These are phyloP conservation scores for Callipepla californica DNA, from an alignment of 2,113 vertebrate genomes.

Conservation along the genomic window DNA sequence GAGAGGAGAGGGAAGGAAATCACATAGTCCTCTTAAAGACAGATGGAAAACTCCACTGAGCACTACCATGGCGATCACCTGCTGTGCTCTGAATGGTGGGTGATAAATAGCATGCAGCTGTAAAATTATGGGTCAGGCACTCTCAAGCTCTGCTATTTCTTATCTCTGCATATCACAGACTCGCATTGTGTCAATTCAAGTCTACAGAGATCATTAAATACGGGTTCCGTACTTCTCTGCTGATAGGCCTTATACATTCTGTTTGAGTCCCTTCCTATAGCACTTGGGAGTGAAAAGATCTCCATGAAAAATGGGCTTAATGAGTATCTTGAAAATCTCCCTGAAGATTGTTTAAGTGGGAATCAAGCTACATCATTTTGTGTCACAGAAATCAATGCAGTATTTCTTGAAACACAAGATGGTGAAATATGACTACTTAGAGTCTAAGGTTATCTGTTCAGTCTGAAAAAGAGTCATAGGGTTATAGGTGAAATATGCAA, in stretches of 20 bases:
- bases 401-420: constrained; percentile 5
- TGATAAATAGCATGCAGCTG: constrained; percentile 16
- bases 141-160: neutral
- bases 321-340: constrained; percentile 39
- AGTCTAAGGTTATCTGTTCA: constrained; percentile 12
- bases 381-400: constrained; percentile 16
- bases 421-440: constrained; percentile 15
- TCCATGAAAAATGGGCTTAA: constrained; percentile 38
- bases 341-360: neutral
- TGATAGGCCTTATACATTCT: constrained; percentile 12
- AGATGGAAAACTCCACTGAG: neutral
- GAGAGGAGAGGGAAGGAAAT: neutral
- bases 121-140: neutral
- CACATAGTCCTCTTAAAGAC: neutral
- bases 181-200: neutral
- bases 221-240: neutral
- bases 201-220: constrained; percentile 12
- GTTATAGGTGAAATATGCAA: constrained; percentile 42
- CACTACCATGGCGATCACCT: neutral
- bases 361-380: neutral
- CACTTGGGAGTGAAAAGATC: constrained; percentile 24
- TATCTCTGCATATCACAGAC: constrained; percentile 18
- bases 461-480: constrained; percentile 1
- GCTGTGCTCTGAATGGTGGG: neutral
- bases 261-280: neutral